Evolutionary conservation across 2,113 vertebrate genomes (phyloP), one percentile per base, ranked within the genome.

Genomic region (Shinisaurus crocodilurus): DNA sequence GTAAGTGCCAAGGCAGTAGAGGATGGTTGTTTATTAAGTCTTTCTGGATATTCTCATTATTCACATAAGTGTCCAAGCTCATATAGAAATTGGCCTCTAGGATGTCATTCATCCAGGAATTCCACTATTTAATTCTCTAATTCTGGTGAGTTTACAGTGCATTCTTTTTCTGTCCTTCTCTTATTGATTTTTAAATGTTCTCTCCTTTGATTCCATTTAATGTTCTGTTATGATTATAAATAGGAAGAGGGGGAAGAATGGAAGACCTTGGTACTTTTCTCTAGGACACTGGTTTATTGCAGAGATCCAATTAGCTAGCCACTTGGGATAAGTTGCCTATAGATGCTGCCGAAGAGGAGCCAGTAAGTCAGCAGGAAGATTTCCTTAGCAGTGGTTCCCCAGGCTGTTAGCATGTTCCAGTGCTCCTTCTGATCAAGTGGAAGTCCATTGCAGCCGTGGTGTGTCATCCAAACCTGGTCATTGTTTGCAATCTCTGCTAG

Each of bases 161-260:
- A 40, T 90, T 90, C 60, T 85, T 85, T 54, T 27, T 57, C 72
- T 50, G 43, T 85, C 72, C 37, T 75, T 32, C 88, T 34, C 29
- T 23, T 85, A 85, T 90, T 85, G 89, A 85, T 85, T 90, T 90
- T 89, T 84, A 89, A 76, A 82, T 50, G 57, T 85, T 77, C 60
- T 50, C 72, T 85, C 88, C 57, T 77, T 85, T 85, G 74, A 65
- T 90, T 79, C 43, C 63, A 43, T 77, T 90, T 79, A 79, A 67
- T 54, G 45, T n/a, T 67, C 25, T 13, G 32, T 85, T 67, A 37
- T 82, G 23, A 76, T 77, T 85, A 67, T 85, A 92, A 92, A 85
- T 50, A 67, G 65, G n/a, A 37, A 2, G 12, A 15, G 37, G 37
- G 69, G 75, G 8, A 67, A 67, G 25, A 69, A 85, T 79, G 34